Evolutionary conservation across 2,888 invertebrate genomes (phyloP).

Genomic region (Oscheius sp.): DNA sequence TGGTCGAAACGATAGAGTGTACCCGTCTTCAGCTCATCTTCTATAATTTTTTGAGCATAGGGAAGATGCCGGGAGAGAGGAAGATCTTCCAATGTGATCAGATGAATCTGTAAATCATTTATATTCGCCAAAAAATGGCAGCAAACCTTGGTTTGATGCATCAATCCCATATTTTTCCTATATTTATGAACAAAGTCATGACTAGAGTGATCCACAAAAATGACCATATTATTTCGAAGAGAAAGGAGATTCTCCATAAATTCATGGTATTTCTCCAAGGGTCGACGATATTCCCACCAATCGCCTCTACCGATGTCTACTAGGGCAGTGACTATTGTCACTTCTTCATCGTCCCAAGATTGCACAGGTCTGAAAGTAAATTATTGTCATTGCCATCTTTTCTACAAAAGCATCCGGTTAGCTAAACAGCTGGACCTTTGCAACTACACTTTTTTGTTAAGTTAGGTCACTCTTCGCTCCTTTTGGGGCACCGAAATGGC

Average conservation of each 20-base stretch:
- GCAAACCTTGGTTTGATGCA: slow-evolving; percentile 47
- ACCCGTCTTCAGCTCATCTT: slow-evolving; percentile 58
- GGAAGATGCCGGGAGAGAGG: slow-evolving; percentile 61
- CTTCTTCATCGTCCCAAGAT: slow-evolving; percentile 17
- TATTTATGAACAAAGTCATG: slow-evolving; percentile 61
- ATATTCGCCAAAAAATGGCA: not conserved
- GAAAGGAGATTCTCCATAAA: slow-evolving; percentile 68
- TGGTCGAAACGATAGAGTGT: slow-evolving; percentile 57
- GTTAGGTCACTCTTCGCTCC: no score
- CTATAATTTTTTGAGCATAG: slow-evolving; percentile 67
- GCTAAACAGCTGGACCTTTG: slow-evolving; percentile 5
- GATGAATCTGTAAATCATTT: slow-evolving; percentile 41
- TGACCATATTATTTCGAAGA: slow-evolving; percentile 57
- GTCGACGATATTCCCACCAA: slow-evolving; percentile 72
- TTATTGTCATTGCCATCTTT: not conserved
- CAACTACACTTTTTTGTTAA: no score
- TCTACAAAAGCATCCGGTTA: not conserved
- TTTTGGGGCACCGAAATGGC: no score
- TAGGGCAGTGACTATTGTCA: slow-evolving; percentile 72
- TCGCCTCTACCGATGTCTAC: slow-evolving; percentile 73
- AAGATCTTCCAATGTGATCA: slow-evolving; percentile 51
- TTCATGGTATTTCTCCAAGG: slow-evolving; percentile 69
- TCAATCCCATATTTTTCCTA: slow-evolving; percentile 47
- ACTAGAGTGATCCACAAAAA: slow-evolving; percentile 63
- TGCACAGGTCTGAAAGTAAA: no score